Evolutionary conservation across 2,113 vertebrate species (phyloP), one percentile per base, ranked within the genome.

Genomic region (Fregetta grallaria): DNA sequence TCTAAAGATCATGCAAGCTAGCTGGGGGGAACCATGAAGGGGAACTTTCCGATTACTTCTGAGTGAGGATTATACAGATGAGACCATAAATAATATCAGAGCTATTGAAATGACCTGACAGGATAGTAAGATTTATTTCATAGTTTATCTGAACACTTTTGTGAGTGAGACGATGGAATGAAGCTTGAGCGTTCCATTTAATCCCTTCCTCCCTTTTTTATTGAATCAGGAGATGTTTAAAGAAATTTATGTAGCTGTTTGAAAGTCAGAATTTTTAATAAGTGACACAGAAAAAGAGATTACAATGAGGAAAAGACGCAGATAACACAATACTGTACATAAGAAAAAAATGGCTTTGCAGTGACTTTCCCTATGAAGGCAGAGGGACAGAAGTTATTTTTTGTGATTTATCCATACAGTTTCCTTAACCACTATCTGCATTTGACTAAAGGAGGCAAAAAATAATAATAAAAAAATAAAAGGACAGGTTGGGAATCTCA

Each of bases 261-360:
- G 74, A 96, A 97, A 98, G 97, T 95, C 94, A 96, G 97, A 88
- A 97, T 94, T 97, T 98, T 98, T 97, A 97, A 95, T 96, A 98
- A 97, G 91, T 95, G 91, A 80, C 83, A 97, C 63, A 92, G 92
- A 97, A 95, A 96, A 91, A 96, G 72, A 93, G 61, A 97, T 97
- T 97, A 96, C 55, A 94, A 68, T 53, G 67, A 96, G 53, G 32
- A 88, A 97, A 80, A 96, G 59, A 88, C 3, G 0, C 59, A 95
- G 91, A 93, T 94, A 94, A 95, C 91, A 97, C 91, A 97, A 90
- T 82, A 88, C 17, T 82, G 62, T 94, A 94, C 86, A 78, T 82
- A 72, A 94, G 70, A 38, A 83, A 85, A 50, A 81, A 96, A 80
- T 22, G 72, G 93, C 85, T 97, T 96, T 91, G 80, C 81, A 96